Percentiles rank a stretch among this genome's conserved stretches.
Evolutionary conservation across 2,888 invertebrate genomes (phyloP).

Genomic region (Melipona beecheii): DNA sequence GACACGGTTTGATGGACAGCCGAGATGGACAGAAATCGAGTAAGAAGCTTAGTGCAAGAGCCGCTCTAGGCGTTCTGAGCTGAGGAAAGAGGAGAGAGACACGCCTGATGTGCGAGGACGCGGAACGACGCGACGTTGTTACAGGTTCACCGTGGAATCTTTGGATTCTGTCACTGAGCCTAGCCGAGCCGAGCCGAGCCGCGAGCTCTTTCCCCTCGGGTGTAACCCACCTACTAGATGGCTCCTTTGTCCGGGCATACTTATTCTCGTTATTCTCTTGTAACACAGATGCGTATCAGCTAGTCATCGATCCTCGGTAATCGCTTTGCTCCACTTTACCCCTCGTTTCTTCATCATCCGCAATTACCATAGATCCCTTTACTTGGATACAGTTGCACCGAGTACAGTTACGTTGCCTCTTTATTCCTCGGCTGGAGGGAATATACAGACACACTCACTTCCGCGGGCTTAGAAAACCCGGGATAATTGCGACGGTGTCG

Average conservation of each 20-base stretch:
- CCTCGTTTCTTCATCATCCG: conserved; percentile 44
- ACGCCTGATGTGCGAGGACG: conserved; percentile 83
- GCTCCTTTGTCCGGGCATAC: conserved; percentile 40
- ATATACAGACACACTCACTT: neutral
- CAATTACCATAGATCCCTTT: conserved; percentile 45
- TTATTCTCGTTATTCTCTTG: conserved; percentile 56
- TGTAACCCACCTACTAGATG: conserved; percentile 70
- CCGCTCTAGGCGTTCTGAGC: conserved; percentile 59
- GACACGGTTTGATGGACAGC: conserved; percentile 56
- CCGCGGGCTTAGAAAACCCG: neutral
- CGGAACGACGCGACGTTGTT: conserved; percentile 81
- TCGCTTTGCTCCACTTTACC: conserved; percentile 49
- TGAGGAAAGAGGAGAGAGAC: conserved; percentile 69
- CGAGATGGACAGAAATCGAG: conserved; percentile 49
- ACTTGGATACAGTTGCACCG: conserved; percentile 27
- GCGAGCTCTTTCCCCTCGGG: conserved; percentile 59
- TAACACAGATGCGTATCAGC: conserved; percentile 69
- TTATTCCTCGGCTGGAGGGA: neutral
- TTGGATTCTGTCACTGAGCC: conserved; percentile 69
- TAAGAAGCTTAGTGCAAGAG: conserved; percentile 55
- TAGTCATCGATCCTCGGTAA: conserved; percentile 39
- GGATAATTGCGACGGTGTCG: conserved; percentile 5
- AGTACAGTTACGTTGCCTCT: conserved; percentile 32
- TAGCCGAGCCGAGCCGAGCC: too few relatives aligned
- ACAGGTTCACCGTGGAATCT: conserved; percentile 73